A percentile compares a stretch with the other conserved stretches of the same genome.
phyloP scores from a whole-genome alignment of 2,888 invertebrate genomes.

The Ecliptopera silaceata region DNA sequence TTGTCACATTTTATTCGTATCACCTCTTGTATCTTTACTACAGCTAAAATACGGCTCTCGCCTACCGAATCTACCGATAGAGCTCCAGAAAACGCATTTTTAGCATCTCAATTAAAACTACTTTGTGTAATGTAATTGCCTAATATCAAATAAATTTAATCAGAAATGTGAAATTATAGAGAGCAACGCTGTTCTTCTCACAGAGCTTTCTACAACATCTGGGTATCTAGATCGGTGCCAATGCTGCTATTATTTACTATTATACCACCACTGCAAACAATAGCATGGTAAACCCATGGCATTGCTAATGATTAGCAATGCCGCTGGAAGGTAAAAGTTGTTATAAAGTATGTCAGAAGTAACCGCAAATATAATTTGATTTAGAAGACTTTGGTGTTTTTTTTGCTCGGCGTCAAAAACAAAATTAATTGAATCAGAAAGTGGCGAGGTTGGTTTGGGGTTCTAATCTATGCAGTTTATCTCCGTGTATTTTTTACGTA shows the following conservation, averaged over 20 bases:
- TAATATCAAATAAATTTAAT: neutral
- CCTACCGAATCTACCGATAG: too few relatives aligned
- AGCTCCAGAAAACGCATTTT: too few relatives aligned
- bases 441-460: too few relatives aligned
- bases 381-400: neutral
- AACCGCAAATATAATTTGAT: neutral
- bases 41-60: too few relatives aligned
- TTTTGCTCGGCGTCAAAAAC: too few relatives aligned
- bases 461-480: too few relatives aligned
- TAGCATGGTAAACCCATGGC: slow-evolving; percentile 50
- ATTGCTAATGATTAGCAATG: slow-evolving; percentile 59
- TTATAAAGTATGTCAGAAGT: neutral
- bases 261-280: slow-evolving; percentile 54
- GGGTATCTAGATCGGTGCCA: slow-evolving; percentile 68
- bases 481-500: too few relatives aligned
- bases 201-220: slow-evolving; percentile 60
- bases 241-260: slow-evolving; percentile 60
- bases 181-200: slow-evolving; percentile 29
- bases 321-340: slow-evolving; percentile 12
- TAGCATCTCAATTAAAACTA: too few relatives aligned
- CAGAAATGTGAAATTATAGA: slow-evolving; percentile 21
- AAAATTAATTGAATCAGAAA: neutral
- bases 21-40: too few relatives aligned
- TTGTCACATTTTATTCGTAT: too few relatives aligned
- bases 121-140: neutral